Percentiles rank a stretch among this genome's conserved stretches.
Conservation (phyloP, 2,113 vertebrate species). For the Pavo muticus region DNA sequence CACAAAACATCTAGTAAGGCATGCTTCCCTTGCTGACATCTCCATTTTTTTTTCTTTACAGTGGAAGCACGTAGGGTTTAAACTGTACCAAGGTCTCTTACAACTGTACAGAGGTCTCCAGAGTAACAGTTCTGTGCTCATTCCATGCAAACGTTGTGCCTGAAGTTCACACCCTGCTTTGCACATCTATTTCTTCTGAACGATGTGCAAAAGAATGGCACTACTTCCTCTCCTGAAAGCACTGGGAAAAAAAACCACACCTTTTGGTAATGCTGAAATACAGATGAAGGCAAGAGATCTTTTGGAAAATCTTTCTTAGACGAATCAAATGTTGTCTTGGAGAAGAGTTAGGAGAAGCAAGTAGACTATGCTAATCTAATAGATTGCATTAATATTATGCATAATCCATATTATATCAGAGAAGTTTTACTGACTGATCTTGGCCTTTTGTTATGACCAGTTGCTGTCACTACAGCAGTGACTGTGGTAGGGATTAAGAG, state of each 20-base stretch:
- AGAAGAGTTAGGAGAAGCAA: background rate
- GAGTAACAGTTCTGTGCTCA: background rate
- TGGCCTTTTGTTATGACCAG: background rate
- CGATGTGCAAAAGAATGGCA: background rate
- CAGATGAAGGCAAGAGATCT: background rate
- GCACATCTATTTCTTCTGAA: background rate
- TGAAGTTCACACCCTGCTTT: background rate
- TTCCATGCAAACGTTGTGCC: background rate
- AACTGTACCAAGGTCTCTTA: background rate
- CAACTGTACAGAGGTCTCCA: background rate
- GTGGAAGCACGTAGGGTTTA: background rate
- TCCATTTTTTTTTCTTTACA: fast-evolving
- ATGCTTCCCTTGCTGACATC: fast-evolving
- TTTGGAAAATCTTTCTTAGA: background rate
- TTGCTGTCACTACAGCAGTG: background rate
- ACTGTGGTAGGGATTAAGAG: background rate
- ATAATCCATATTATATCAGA: background rate
- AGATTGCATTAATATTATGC: background rate
- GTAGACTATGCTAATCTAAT: background rate
- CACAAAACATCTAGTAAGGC: background rate
- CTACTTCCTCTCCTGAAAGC: background rate
- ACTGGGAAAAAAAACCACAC: background rate
- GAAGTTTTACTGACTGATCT: background rate
- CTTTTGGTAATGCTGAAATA: background rate
- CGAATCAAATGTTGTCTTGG: background rate